phyloP scores from a whole-genome alignment of 2,113 vertebrate genomes.

The Porphyrio hochstetteri region DNA sequence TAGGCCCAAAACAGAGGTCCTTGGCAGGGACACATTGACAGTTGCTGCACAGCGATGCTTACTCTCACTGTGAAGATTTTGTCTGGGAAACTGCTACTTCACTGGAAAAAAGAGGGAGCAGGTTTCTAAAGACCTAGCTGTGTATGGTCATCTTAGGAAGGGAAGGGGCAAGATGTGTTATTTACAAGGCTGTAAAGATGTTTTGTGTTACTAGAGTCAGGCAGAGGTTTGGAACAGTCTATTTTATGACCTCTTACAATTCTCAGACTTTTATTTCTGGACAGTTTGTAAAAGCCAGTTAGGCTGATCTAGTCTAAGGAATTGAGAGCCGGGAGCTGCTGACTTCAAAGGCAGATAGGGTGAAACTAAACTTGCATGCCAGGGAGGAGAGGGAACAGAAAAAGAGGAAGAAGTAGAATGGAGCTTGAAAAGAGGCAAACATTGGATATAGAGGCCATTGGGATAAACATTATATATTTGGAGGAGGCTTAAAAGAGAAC shows the following conservation, averaged over 20 bases:
- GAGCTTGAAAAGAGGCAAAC: not conserved
- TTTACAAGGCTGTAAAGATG: not conserved
- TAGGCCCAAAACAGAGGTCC: not conserved
- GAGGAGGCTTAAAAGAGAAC: not conserved
- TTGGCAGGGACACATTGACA: accelerated
- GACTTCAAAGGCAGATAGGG: not conserved
- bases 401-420: not conserved
- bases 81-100: not conserved
- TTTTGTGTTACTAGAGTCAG: not conserved
- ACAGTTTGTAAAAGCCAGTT: not conserved
- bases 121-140: not conserved
- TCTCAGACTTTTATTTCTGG: not conserved
- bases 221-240: not conserved
- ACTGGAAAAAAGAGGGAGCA: not conserved
- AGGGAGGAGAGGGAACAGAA: not conserved
- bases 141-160: not conserved
- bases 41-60: not conserved
- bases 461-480: not conserved
- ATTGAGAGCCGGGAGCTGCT: not conserved
- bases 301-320: not conserved
- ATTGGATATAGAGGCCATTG: not conserved
- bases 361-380: not conserved
- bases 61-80: not conserved
- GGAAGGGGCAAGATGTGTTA: not conserved
- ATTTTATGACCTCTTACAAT: not conserved